phyloP scores from a whole-genome alignment of 2,113 vertebrate genomes.

The Xiphophorus couchianus region DNA sequence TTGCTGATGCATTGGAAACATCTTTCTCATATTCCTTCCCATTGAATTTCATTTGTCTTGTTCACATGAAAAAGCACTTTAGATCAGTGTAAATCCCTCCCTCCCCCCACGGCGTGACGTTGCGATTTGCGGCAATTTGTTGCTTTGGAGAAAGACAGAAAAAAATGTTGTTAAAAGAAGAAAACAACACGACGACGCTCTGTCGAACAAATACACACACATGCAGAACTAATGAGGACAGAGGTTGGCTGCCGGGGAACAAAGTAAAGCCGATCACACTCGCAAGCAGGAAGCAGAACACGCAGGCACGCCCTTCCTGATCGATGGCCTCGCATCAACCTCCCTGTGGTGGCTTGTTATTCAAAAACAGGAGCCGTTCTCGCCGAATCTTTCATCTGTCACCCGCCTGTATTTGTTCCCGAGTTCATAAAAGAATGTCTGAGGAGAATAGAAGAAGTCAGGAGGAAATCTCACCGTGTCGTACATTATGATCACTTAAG shows the following conservation, averaged over 20 bases:
- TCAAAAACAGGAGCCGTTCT: conserved; percentile 36
- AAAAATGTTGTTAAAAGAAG: neutral
- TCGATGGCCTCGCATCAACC: conserved; percentile 30
- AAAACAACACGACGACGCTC: neutral
- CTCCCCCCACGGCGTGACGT: neutral
- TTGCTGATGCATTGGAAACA: conserved; percentile 2
- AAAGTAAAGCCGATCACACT: conserved; percentile 23
- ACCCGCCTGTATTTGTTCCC: conserved; percentile 14
- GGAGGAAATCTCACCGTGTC: neutral
- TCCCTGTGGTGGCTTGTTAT: conserved; percentile 40
- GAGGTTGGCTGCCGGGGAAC: conserved; percentile 28
- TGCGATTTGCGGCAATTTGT: conserved; percentile 21
- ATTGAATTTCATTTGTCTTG: neutral
- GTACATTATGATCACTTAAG: conserved; percentile 24
- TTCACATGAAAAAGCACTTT: conserved; percentile 5
- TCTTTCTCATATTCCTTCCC: neutral
- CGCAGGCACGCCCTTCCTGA: conserved; percentile 18
- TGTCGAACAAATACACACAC: neutral
- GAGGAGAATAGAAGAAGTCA: neutral
- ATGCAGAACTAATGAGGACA: conserved; percentile 22
- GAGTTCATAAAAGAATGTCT: neutral
- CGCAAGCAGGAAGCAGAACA: conserved; percentile 8
- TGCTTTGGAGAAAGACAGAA: neutral
- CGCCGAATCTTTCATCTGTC: conserved; percentile 33
- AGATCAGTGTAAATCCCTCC: no score